Evolutionary conservation across 2,797 vertebrate species (phyloP), one percentile per base, ranked within the genome.

Genomic region (Melanotaenia maccullochi): DNA sequence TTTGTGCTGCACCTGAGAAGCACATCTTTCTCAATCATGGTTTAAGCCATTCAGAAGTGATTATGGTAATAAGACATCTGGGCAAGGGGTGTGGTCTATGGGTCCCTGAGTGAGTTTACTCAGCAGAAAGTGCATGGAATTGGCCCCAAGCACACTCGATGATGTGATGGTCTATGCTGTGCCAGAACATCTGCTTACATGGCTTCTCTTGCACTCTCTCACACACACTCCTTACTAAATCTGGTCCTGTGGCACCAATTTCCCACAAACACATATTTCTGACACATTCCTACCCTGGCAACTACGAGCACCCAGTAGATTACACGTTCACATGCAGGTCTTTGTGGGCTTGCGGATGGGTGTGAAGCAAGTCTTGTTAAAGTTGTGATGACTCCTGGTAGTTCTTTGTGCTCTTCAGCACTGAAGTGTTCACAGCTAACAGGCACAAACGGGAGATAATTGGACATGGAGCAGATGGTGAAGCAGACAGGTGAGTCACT

Each of bases 381-480:
- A 88, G 79, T 86, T 79, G 69, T 82, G 87, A 87, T 87, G 85
- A 86, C 90, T 90, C 79, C 65, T 60, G 71, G 85, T 85, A 61
- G 68, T 81, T 88, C 71, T 79, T 84, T 75, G 80, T 73, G 73
- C 76, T 82, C 79, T 74, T 87, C 84, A 47, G 87, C 83, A 82
- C 73, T 80, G 69, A 75, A 69, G 71, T 74, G 74, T 82, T 89
- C 84, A 77, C 51, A 81, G 82, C 83, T 83, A 87, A 73, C 60
- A 36, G 61, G 69, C 79, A 59, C 66, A 78, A 85, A 74, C 25
- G 0, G 68, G 68, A 78, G 82, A 79, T 92, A 89, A 93, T 90
- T 92, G 82, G 89, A 89, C 65, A 68, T 79, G 73, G 88, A 85
- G 81, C 90, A 92, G 87, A 90, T 91, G 92, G 90, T 74, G 3